Evolutionary conservation across 2,888 invertebrate species (phyloP).

Genomic region (Apantesis nais): DNA sequence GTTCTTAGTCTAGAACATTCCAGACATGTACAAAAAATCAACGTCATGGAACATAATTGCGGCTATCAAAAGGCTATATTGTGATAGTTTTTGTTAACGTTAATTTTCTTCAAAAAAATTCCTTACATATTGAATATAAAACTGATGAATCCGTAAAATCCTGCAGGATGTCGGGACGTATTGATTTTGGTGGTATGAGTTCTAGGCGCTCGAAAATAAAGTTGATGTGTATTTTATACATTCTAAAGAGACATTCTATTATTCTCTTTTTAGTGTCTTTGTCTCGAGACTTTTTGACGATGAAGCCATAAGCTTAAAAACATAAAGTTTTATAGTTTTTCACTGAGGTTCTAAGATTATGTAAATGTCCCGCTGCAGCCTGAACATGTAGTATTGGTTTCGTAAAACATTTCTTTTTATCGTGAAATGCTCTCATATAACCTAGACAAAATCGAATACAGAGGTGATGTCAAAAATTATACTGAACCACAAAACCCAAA

Average conservation of each 20-base stretch:
- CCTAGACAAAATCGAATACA: too few species aligned
- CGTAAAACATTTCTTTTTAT: too few species aligned
- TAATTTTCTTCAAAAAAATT: not conserved
- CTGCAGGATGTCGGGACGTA: not conserved
- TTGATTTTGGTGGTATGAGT: conserved; percentile 4
- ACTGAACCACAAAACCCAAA: too few species aligned
- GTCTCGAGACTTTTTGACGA: not conserved
- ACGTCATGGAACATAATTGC: not conserved
- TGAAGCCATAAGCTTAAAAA: not conserved
- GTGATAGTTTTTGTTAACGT: not conserved
- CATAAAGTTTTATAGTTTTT: not conserved
- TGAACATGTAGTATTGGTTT: not conserved
- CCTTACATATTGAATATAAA: too few species aligned
- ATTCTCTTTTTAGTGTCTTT: not conserved
- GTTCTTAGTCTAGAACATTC: not conserved
- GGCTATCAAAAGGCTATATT: not conserved
- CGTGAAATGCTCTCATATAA: not conserved
- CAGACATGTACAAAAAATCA: not conserved
- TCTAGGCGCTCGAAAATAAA: not conserved
- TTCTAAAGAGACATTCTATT: not conserved
- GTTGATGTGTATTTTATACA: not conserved
- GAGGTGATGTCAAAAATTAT: too few species aligned
- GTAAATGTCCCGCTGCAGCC: not conserved
- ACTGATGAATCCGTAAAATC: not conserved
- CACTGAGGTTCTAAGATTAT: not conserved